Base-by-base conservation (phyloP, 2,888 invertebrate genomes). In the Protonemura montana region DNA sequence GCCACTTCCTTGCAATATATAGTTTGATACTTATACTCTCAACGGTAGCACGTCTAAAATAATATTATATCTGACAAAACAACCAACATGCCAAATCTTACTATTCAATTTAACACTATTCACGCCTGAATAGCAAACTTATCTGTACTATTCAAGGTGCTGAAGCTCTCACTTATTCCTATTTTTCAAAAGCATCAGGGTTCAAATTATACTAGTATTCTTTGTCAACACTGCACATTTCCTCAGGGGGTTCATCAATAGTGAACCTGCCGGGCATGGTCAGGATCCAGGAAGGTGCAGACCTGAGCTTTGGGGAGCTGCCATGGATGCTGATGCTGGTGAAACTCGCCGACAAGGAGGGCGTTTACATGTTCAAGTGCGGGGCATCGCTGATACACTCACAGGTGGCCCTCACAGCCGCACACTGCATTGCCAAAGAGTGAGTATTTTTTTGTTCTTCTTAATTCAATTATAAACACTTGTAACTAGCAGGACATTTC, bases 331-430 rank as follows among this genome's bases (percentile, higher is more conserved):
- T 89, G 85, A 89, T 88, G 76, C 85, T 88, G 80, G 87, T 88
- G 78, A 42, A 85, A 2, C 81, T 87, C 21, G 83, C 85, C 27
- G 88, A 88, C 0, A 76, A 29, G 16, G 85, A 87, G 76, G 59
- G 1, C 26, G 3, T 59, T 16, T 0, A 77, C 28, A 87, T 88
- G 83, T 90, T 89, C 87, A 85, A 89, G n/a, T 89, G 90, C 85
- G 90, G 90, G 6, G 90, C 88, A 7, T 88, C 90, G 0, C 88
- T 90, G 42, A 88, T 90, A 83, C 89, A 89, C 88, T 89, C 89
- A 13, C 88, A 87, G 7, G 89, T 90, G 1, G 89, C 89, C 0
- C 76, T 90, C 10, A 90, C 90, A 3, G 90, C 89, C 6, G 90
- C 89, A 0, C 90, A 90, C 86, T 90, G 89, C 84, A 88, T 90